Conservation (phyloP, 2,113 vertebrate species). For the Saimiri boliviensis region DNA sequence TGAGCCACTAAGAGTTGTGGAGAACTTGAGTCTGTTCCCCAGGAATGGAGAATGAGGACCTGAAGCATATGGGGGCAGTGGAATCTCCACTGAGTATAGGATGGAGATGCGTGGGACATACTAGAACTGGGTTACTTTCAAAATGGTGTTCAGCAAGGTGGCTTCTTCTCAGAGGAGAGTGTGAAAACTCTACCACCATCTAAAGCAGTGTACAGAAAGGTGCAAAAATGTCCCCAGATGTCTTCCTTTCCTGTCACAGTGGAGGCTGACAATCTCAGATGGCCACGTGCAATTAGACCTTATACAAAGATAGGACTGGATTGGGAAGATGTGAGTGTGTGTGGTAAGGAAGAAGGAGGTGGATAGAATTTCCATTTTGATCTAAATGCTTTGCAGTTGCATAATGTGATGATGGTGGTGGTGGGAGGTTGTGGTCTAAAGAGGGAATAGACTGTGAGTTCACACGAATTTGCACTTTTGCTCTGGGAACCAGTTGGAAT, state of each 20-base stretch:
- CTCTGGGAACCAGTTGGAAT: not conserved
- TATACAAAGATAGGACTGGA: not conserved
- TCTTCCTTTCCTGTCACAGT: not conserved
- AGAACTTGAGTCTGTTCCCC: not conserved
- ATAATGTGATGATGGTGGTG: not conserved
- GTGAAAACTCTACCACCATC: not conserved
- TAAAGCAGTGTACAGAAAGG: not conserved
- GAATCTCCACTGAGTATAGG: not conserved
- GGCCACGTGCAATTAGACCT: not conserved
- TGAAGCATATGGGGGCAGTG: fast-evolving
- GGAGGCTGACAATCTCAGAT: not conserved
- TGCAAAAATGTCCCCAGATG: not conserved
- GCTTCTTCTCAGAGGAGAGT: not conserved
- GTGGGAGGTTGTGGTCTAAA: not conserved
- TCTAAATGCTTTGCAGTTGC: not conserved
- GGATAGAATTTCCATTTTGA: not conserved
- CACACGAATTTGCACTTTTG: not conserved
- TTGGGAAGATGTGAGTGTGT: not conserved
- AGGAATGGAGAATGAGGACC: not conserved
- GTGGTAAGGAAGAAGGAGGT: not conserved
- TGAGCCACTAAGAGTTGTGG: not conserved
- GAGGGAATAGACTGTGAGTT: not conserved
- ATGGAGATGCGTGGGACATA: not conserved
- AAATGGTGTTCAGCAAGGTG: not conserved
- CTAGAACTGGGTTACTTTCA: not conserved